Evolutionary conservation across 1,140 invertebrate species (phyloP), one percentile per base, ranked within the genome.

Genomic region (Thalassaphorura encarpata): DNA sequence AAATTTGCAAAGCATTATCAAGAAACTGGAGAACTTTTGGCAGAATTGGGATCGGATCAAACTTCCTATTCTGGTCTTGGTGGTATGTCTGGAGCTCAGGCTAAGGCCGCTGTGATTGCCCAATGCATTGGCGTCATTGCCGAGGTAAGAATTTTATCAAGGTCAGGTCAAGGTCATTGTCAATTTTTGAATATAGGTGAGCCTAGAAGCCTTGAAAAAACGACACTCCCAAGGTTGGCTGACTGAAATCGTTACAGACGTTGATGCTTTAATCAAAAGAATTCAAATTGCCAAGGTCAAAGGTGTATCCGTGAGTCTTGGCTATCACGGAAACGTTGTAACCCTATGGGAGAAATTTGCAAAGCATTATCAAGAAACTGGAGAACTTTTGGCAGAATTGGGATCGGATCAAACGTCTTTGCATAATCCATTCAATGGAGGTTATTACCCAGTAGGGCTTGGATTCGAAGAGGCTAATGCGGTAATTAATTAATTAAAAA

Each of bases 331-430:
- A 19, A 81, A 80, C 66, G 68, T 83, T 27, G 82, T 83, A 4
- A 71, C 75, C 62, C 61, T 83, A 16, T 83, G 82, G 81, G 80
- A 83, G 66, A 66, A 73, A 47, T 64, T 83, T 23, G 76, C 71
- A 15, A 60, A 71, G 19, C 78, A 81, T 60, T 75, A 73, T 60
- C 71, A 79, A 41, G 67, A 62, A 11, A 79, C 73, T 8, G 75
- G 77, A 23, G 79, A 84, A 41, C 58, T 76, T 3, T 63, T 83
- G 5, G 79, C 77, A 3, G 82, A 83, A 31, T 65, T 84, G 5
- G 82, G 80, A 2, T 81, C 80, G 8, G 83, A 84, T 68, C 82
- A 84, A 67, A 84, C 82, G 5, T 83, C 81, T 4, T 48, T 65
- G 0, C 63, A 84, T 66, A 81, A 81, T 66, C 79, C 80, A 5